Percentiles rank a stretch among this genome's conserved stretches.
Evolutionary conservation across 2,113 vertebrate species (phyloP).

Genomic region (Rattus rattus): DNA sequence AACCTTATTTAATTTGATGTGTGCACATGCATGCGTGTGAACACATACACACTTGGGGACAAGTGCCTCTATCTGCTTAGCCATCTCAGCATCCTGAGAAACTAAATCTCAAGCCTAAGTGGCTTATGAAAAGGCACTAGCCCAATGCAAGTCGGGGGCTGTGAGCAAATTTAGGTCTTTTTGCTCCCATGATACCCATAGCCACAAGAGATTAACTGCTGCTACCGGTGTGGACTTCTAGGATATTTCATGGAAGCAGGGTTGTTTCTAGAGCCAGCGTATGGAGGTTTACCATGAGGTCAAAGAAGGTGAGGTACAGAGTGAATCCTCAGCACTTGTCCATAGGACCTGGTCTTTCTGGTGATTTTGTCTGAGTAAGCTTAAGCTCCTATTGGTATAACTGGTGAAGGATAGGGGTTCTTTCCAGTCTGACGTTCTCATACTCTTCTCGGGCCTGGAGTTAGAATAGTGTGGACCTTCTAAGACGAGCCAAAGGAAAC

Average conservation of each 20-base stretch:
- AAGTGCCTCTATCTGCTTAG: not conserved
- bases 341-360: not conserved
- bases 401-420: not conserved
- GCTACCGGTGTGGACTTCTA: not conserved
- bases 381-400: too few species aligned
- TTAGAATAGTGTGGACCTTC: not conserved
- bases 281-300: accelerated
- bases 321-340: accelerated
- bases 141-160: not conserved
- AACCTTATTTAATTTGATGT: not conserved
- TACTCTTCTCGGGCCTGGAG: accelerated
- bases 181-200: not conserved
- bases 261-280: not conserved
- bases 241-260: not conserved
- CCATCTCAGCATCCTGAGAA: not conserved
- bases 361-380: not conserved
- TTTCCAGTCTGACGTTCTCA: not conserved
- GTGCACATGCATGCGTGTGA: not conserved
- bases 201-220: accelerated
- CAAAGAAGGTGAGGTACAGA: not conserved
- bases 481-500: not conserved
- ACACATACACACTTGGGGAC: not conserved
- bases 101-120: not conserved
- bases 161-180: not conserved
- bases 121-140: not conserved